Evolutionary conservation across 1,140 invertebrate species (phyloP).

Genomic region (Pseudomyrmex pallidus): DNA sequence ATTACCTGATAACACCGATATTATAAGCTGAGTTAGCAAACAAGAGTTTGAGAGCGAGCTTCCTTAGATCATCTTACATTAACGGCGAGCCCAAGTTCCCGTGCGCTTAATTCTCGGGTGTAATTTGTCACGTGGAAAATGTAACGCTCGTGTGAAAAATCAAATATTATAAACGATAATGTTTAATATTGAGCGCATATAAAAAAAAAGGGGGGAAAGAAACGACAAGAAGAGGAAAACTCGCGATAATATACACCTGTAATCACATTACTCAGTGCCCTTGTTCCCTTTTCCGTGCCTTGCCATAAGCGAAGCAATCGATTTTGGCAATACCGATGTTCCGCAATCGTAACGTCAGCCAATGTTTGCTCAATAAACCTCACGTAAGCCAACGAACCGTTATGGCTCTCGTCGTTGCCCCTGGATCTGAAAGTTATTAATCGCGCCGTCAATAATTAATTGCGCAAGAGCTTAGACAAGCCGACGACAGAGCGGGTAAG

Average conservation of each 20-base stretch:
- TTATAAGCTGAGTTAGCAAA: constrained; percentile 42
- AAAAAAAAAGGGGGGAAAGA: neutral
- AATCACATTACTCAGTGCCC: neutral
- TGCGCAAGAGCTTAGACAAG: neutral
- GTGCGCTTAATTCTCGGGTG: neutral
- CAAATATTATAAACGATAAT: neutral
- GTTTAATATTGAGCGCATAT: neutral
- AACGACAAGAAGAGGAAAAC: neutral
- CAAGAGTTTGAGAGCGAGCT: constrained; percentile 7
- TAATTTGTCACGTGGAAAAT: constrained; percentile 6
- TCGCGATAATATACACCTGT: neutral
- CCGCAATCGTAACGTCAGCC: constrained; percentile 56
- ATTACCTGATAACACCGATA: constrained; percentile 44
- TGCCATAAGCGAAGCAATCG: constrained; percentile 40
- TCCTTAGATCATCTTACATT: constrained; percentile 36
- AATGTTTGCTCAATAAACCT: constrained; percentile 72
- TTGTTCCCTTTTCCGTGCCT: constrained; percentile 32
- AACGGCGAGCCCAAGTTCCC: constrained; percentile 4
- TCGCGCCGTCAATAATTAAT: constrained; percentile 37
- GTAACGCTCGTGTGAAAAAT: neutral
- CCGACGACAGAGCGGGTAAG: constrained; percentile 30
- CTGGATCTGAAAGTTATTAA: constrained; percentile 68
- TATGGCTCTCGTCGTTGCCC: constrained; percentile 38
- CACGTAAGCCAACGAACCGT: constrained; percentile 55
- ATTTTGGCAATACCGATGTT: constrained; percentile 56